phyloP scores from a whole-genome alignment of 2,797 vertebrate species.

The Syngnathus acus region DNA sequence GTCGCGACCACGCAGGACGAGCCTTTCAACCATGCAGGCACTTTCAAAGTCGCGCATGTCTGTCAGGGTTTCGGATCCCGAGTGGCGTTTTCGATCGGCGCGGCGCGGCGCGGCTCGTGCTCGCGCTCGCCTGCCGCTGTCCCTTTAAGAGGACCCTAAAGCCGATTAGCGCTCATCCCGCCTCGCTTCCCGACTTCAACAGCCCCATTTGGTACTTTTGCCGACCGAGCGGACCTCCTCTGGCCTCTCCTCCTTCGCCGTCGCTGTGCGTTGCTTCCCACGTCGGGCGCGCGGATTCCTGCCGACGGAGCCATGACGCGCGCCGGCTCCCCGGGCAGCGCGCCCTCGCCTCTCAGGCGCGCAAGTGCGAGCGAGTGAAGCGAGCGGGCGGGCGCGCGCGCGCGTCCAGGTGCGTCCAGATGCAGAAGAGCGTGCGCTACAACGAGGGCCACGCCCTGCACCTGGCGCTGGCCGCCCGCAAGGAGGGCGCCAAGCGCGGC shows the following conservation, averaged over 20 bases:
- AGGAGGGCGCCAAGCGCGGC: conserved; percentile 81
- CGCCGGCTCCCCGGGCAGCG: neutral
- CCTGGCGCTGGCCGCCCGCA: conserved; percentile 83
- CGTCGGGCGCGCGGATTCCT: neutral
- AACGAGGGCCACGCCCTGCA: conserved; percentile 87
- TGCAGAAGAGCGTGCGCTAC: conserved; percentile 91
- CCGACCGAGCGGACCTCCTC: neutral
- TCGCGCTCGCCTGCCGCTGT: conserved; percentile 42
- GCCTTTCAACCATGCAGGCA: too few relatives aligned
- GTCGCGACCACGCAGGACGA: too few relatives aligned
- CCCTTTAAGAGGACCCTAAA: conserved; percentile 81
- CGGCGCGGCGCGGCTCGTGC: neutral
- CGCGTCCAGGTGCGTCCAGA: conserved; percentile 40
- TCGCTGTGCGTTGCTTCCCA: neutral
- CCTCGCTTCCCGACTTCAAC: conserved; percentile 37
- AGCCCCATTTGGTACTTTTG: conserved; percentile 58
- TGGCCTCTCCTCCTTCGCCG: neutral
- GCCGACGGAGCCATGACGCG: neutral
- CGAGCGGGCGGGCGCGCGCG: neutral
- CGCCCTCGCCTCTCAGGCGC: neutral
- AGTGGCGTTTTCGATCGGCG: too few relatives aligned
- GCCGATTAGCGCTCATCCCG: conserved; percentile 83
- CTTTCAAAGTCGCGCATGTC: too few relatives aligned
- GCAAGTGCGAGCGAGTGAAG: neutral
- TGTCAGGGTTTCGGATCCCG: too few relatives aligned